Conservation (phyloP, 2,888 invertebrate species). For the Cantharis nigra region DNA sequence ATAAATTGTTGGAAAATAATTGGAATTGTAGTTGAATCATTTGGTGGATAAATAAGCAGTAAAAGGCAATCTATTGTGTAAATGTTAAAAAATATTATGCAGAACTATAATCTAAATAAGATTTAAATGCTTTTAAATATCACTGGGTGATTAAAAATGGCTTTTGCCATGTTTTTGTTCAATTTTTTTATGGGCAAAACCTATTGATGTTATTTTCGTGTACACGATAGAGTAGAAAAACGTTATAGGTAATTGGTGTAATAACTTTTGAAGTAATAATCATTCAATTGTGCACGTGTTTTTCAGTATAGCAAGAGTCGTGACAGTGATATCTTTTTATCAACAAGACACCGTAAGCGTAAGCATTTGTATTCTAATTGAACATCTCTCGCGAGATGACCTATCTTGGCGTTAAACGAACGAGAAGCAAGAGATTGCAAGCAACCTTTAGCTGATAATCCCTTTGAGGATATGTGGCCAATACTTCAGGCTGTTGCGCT, state of each 20-base stretch:
- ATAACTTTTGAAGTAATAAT: conserved; percentile 28
- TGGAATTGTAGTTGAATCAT: no score
- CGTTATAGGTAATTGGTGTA: background rate
- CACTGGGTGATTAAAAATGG: background rate
- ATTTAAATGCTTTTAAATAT: background rate
- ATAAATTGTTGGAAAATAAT: no score
- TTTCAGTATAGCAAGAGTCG: background rate
- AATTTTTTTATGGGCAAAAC: background rate
- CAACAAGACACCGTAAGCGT: conserved; percentile 36
- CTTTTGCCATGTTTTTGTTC: background rate
- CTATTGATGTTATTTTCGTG: background rate
- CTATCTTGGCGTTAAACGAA: conserved; percentile 8
- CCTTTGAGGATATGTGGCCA: conserved; percentile 5
- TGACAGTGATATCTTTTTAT: conserved; percentile 38
- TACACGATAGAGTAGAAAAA: background rate
- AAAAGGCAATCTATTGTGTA: background rate
- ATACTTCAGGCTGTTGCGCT: conserved; percentile 3
- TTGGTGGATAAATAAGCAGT: background rate
- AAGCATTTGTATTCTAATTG: conserved; percentile 42
- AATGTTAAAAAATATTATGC: background rate
- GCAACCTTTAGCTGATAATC: background rate
- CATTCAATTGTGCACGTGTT: background rate
- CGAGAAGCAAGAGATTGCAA: background rate
- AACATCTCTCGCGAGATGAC: conserved; percentile 12
- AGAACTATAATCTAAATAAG: background rate